These are phyloP conservation scores for Nymphalis io DNA, from an alignment of 1,140 invertebrate species.

Conservation along the genomic window DNA sequence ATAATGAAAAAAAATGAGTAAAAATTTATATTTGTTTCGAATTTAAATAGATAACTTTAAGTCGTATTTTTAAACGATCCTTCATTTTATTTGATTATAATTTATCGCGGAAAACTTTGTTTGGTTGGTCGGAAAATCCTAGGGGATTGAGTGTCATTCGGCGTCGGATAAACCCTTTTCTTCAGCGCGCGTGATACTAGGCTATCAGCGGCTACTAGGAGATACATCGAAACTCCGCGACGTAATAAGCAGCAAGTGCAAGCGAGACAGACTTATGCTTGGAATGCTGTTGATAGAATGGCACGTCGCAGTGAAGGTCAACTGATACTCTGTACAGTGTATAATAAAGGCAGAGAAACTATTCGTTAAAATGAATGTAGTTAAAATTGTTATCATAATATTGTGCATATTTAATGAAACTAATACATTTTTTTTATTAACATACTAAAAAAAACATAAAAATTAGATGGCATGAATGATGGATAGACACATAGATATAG, in stretches of 20 bases:
- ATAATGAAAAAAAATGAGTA: background rate
- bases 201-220: slow-evolving; percentile 62
- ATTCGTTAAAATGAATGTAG: background rate
- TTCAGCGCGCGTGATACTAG: slow-evolving; percentile 80
- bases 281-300: slow-evolving; percentile 67
- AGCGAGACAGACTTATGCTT: slow-evolving; percentile 61
- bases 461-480: too few relatives aligned
- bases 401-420: too few relatives aligned
- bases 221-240: slow-evolving; percentile 51
- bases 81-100: background rate
- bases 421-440: too few relatives aligned
- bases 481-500: too few relatives aligned
- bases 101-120: slow-evolving; percentile 59
- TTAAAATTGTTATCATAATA: too few relatives aligned
- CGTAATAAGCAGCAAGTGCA: slow-evolving; percentile 42
- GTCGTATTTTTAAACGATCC: background rate
- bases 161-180: slow-evolving; percentile 81
- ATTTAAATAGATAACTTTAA: background rate
- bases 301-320: slow-evolving; percentile 71
- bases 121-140: slow-evolving; percentile 68
- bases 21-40: background rate
- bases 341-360: slow-evolving; percentile 40
- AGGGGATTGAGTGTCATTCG: slow-evolving; percentile 62
- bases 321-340: slow-evolving; percentile 66
- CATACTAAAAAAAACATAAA: too few relatives aligned